Percentiles rank a stretch among this genome's conserved stretches.
These are phyloP conservation scores for Protomyctophum bolini DNA, from an alignment of 2,113 vertebrate species.

Conservation along the genomic window DNA sequence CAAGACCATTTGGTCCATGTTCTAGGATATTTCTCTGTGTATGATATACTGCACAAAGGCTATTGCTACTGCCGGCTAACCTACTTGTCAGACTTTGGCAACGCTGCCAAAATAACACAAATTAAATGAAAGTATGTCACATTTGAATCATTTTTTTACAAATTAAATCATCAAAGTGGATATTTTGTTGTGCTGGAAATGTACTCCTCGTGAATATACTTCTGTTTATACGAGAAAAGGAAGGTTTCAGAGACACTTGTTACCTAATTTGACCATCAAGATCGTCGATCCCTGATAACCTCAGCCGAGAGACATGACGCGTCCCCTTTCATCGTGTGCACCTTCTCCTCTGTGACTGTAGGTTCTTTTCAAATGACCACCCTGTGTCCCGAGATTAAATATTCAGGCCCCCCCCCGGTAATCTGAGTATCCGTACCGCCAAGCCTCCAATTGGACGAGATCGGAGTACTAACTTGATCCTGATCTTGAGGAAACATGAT, in stretches of 20 bases:
- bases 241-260: neutral
- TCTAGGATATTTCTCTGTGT: too few relatives aligned
- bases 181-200: too few relatives aligned
- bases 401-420: slow-evolving; percentile 67
- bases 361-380: slow-evolving; percentile 43
- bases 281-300: slow-evolving; percentile 36
- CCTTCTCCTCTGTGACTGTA: slow-evolving; percentile 49
- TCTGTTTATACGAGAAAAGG: too few relatives aligned
- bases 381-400: slow-evolving; percentile 65
- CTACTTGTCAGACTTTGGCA: too few relatives aligned
- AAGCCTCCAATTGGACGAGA: slow-evolving; percentile 42
- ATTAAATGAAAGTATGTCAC: too few relatives aligned
- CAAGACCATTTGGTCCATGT: too few relatives aligned
- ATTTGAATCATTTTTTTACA: too few relatives aligned
- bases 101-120: too few relatives aligned
- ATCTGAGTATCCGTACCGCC: slow-evolving; percentile 50
- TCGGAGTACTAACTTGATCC: slow-evolving; percentile 49
- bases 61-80: too few relatives aligned
- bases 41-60: too few relatives aligned
- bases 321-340: slow-evolving; percentile 43
- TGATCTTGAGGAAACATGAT: slow-evolving; percentile 67
- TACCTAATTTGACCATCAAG: slow-evolving; percentile 28
- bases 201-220: too few relatives aligned
- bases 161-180: too few relatives aligned
- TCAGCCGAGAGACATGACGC: slow-evolving; percentile 15